Percentiles rank a stretch among this genome's conserved stretches.
phyloP scores from a whole-genome alignment of 2,888 invertebrate genomes.

The Bimastos eiseni region DNA sequence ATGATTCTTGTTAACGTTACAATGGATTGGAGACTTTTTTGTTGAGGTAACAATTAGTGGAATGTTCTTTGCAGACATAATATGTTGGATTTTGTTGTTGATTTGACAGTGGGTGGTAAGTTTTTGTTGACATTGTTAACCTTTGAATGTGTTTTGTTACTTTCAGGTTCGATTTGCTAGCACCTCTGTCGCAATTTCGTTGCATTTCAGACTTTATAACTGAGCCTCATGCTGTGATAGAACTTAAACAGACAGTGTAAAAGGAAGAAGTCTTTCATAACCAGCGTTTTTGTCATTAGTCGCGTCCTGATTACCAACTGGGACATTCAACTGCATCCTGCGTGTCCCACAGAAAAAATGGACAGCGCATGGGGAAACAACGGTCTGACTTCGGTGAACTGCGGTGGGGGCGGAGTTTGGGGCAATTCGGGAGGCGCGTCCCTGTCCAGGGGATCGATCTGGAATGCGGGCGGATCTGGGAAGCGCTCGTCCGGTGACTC shows the following conservation, averaged over 20 bases:
- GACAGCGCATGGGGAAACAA: slow-evolving; percentile 14
- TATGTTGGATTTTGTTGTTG: no score
- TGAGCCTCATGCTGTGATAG: slow-evolving; percentile 4
- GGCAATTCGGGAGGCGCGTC: neutral
- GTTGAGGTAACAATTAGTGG: no score
- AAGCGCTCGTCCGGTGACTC: neutral
- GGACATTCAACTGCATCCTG: neutral
- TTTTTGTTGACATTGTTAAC: neutral
- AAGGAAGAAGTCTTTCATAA: neutral
- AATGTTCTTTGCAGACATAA: no score
- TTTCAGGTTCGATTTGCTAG: slow-evolving; percentile 13
- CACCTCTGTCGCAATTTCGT: neutral
- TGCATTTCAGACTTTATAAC: neutral
- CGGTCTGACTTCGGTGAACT: neutral
- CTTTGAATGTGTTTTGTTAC: neutral
- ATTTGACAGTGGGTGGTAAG: no score
- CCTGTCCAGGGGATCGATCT: neutral
- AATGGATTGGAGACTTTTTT: no score
- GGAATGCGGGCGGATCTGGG: neutral
- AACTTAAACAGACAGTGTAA: neutral
- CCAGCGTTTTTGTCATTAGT: neutral
- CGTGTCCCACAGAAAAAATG: neutral
- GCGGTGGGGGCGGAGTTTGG: neutral
- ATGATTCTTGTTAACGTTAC: no score
- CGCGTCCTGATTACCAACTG: neutral